Evolutionary conservation across 2,113 vertebrate species (phyloP), one percentile per base, ranked within the genome.

Genomic region (Brachionichthys hirsutus): DNA sequence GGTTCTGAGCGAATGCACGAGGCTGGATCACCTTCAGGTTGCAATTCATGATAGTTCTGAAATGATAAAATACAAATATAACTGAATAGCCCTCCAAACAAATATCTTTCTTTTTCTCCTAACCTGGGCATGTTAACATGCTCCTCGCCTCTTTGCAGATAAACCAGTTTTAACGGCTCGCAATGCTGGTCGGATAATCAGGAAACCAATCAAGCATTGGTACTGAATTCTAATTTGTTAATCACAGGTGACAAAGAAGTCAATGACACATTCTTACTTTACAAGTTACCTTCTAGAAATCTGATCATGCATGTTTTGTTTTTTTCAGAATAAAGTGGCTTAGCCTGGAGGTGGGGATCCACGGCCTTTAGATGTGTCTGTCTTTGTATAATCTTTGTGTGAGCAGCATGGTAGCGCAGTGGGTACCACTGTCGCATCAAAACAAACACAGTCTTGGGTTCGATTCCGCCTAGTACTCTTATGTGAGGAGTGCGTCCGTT

Each of bases 1-100:
- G 94, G 73, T 98, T 99, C 91, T 97, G 95, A 79, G 94, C 93
- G 20, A 99, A 99, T 9, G 94, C 97, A 46, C 95, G 92, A 0
- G 93, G 82, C 84, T 97, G 95, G 87, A 99, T 98, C 70, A 86
- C 93, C 83, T 89, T 92, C 72, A 99, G 93, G 89, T 94, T 95
- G 88, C 95, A 97, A 90, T 98, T 97, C 87, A 92, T 96, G 90
- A 98, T 97, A 68, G 95, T 96, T 90, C 97, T 99, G 90, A 10
- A 81, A 88, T 62, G 40, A 70, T 38, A 54, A 64, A 80, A 63
- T 38, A 60, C 12, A 58, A 45, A 62, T 73, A 48, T 62, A 20
- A 54, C 12, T 24, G 53, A 57, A 35, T 17, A 67, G 54, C 60
- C 2, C 17, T 44, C 0, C 6, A 1, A 55, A 63, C 12, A 20